Evolutionary conservation across 2,797 vertebrate genomes (phyloP).

Genomic region (Manis javanica): DNA sequence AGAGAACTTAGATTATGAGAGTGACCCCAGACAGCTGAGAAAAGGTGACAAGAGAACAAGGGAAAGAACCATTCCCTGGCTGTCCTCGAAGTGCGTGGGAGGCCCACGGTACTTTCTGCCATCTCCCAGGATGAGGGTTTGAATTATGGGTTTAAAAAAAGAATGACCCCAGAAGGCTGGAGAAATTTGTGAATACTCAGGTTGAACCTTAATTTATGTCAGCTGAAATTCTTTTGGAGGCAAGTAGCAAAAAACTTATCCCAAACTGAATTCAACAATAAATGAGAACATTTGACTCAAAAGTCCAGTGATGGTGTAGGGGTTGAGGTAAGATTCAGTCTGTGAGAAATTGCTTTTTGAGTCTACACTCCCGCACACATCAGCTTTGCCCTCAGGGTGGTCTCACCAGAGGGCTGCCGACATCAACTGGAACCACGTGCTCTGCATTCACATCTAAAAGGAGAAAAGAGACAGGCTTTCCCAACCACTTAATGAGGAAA

Average conservation of each 20-base stretch:
- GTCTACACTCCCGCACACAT: neutral
- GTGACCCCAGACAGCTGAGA: neutral
- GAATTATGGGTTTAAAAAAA: neutral
- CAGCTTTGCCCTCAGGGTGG: neutral
- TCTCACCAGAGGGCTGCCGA: neutral
- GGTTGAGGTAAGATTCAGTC: neutral
- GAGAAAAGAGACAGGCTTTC: neutral
- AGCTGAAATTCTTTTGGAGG: neutral
- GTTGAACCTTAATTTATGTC: neutral
- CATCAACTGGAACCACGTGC: neutral
- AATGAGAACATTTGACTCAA: neutral
- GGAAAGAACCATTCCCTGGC: neutral
- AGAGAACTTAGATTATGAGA: neutral
- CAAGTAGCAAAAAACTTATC: slow-evolving; percentile 1
- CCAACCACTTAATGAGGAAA: neutral
- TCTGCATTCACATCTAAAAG: neutral
- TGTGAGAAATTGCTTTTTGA: neutral
- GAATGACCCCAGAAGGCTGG: neutral
- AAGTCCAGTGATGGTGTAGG: neutral
- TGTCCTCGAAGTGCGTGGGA: neutral
- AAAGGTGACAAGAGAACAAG: neutral
- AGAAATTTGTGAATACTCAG: neutral
- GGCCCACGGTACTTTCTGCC: too few species aligned
- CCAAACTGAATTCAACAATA: neutral
- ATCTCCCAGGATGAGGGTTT: neutral